Evolutionary conservation across 2,797 vertebrate species (phyloP).

Genomic region (Chelon auratus): DNA sequence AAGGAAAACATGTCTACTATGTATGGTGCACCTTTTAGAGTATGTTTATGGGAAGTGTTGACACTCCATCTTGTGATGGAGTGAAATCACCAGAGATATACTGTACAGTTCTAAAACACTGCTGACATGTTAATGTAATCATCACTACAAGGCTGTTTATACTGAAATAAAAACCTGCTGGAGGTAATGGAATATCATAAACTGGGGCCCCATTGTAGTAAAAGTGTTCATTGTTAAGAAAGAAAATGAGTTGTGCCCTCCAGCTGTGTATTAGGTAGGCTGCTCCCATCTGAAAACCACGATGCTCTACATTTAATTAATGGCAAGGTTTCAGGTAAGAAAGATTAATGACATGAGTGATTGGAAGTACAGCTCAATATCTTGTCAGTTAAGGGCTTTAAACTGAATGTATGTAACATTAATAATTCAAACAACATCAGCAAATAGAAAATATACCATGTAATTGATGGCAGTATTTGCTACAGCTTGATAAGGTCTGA

Average conservation of each 20-base stretch:
- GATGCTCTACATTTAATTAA: neutral
- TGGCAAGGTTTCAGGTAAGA: neutral
- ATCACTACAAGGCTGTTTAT: neutral
- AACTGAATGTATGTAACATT: slow-evolving; percentile 21
- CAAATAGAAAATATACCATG: neutral
- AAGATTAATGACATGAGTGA: slow-evolving; percentile 9
- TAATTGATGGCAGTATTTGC: neutral
- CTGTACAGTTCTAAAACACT: too few species aligned
- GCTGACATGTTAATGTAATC: neutral
- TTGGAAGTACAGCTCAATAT: slow-evolving; percentile 28
- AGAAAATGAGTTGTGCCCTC: neutral
- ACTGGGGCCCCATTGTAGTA: neutral
- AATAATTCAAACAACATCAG: slow-evolving; percentile 24
- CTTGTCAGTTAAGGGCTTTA: slow-evolving; percentile 18
- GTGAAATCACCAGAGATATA: neutral
- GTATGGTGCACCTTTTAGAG: neutral
- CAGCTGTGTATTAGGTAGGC: neutral
- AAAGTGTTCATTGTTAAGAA: neutral
- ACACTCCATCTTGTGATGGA: neutral
- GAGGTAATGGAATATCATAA: neutral
- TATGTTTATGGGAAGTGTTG: neutral
- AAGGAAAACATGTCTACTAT: neutral
- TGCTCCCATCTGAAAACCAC: neutral
- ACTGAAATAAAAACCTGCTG: neutral
- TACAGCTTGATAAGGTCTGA: neutral